phyloP scores from a whole-genome alignment of 1,140 invertebrate species.

The Oryctes rhinoceros region DNA sequence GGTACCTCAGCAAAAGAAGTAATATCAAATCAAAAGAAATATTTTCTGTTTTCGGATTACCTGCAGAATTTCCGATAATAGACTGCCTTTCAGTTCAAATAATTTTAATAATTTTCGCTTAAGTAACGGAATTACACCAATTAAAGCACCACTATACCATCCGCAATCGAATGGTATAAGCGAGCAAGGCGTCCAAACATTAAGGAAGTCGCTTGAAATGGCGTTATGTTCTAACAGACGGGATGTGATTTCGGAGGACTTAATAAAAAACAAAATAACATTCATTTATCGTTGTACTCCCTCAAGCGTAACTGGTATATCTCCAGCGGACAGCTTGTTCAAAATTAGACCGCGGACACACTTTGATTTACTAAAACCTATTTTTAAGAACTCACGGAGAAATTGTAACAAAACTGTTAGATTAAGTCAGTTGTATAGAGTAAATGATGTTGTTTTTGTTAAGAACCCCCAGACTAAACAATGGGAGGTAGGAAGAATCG shows the following conservation, averaged over 20 bases:
- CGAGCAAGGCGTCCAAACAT: constrained; percentile 54
- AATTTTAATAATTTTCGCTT: constrained; percentile 60
- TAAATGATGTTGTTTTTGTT: constrained; percentile 8
- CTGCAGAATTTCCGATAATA: constrained; percentile 59
- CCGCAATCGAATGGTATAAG: constrained; percentile 61
- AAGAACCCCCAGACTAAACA: constrained; percentile 45
- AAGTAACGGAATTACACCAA: constrained; percentile 59
- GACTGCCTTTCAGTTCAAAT: constrained; percentile 59
- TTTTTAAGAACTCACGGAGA: not conserved
- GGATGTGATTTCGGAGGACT: too few species aligned
- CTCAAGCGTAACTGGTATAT: constrained; percentile 1
- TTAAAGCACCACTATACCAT: constrained; percentile 59
- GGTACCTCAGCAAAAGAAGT: constrained; percentile 21
- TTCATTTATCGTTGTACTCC: constrained; percentile 6
- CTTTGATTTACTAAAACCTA: constrained; percentile 18
- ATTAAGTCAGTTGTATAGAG: not conserved
- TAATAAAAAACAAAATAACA: too few species aligned
- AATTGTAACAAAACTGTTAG: not conserved
- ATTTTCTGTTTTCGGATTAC: constrained; percentile 41
- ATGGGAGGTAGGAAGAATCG: constrained; percentile 41
- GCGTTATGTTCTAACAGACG: not conserved
- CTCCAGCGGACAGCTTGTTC: not conserved
- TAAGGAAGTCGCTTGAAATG: constrained; percentile 40
- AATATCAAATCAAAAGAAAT: constrained; percentile 41
- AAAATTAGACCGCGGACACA: not conserved